Conservation (phyloP, 1,140 invertebrate genomes). For the Cherax destructor region DNA sequence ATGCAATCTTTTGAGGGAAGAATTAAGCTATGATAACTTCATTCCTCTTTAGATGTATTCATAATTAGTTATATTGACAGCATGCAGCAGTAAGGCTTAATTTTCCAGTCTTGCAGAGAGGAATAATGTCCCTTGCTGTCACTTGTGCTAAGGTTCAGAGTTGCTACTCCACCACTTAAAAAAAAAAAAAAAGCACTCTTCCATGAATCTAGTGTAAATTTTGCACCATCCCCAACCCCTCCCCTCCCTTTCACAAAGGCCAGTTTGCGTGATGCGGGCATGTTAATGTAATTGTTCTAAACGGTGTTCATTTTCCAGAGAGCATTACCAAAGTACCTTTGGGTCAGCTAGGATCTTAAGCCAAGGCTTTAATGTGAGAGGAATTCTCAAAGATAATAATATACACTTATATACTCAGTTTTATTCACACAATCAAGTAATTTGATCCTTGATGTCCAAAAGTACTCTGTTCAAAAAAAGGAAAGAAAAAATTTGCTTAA, state of each 20-base stretch:
- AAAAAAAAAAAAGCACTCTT: conserved; percentile 10
- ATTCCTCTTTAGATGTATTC: conserved; percentile 28
- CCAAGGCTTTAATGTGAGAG: neutral
- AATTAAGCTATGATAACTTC: conserved; percentile 28
- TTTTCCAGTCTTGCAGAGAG: conserved; percentile 43
- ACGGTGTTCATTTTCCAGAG: conserved; percentile 25
- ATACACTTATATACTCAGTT: neutral
- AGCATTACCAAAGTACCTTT: conserved; percentile 30
- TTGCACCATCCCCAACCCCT: conserved; percentile 34
- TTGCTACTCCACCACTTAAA: conserved; percentile 30
- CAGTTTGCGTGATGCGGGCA: conserved; percentile 32
- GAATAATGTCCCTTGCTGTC: conserved; percentile 38
- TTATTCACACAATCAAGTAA: neutral
- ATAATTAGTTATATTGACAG: conserved; percentile 53
- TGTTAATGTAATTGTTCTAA: conserved; percentile 21
- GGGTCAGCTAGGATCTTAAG: conserved; percentile 3
- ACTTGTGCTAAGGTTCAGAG: conserved; percentile 31
- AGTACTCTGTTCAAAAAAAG: conserved; percentile 42
- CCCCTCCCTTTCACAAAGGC: conserved; percentile 26
- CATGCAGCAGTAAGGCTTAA: conserved; percentile 49
- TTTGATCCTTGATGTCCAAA: conserved; percentile 49
- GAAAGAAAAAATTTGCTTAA: conserved; percentile 7
- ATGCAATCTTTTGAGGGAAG: conserved; percentile 5
- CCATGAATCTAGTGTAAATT: conserved; percentile 29
- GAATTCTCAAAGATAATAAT: neutral